phyloP scores from a whole-genome alignment of 2,797 vertebrate species.

The Eurystomus glaucurus region DNA sequence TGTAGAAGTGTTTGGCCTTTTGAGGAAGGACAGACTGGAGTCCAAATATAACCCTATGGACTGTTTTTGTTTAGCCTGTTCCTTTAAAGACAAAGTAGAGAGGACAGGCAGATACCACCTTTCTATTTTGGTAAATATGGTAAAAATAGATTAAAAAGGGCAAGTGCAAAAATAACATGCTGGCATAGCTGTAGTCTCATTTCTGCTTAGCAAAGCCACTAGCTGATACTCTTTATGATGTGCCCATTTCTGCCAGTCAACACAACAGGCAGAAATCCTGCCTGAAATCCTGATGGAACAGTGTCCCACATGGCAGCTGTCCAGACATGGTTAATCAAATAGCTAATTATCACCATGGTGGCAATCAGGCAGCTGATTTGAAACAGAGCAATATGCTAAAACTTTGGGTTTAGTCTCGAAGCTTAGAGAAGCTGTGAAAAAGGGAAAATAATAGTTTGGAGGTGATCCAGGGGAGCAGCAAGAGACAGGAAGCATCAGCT shows the following conservation, averaged over 20 bases:
- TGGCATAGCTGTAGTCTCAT: neutral
- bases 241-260: neutral
- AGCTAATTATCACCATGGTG: neutral
- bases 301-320: neutral
- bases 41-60: neutral
- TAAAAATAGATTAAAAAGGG: neutral
- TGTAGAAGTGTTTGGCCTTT: neutral
- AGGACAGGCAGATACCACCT: neutral
- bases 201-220: neutral
- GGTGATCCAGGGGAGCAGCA: neutral
- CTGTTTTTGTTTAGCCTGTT: neutral
- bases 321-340: neutral
- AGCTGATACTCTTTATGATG: neutral
- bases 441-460: neutral
- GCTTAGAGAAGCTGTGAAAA: neutral
- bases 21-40: neutral
- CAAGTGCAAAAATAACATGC: fast-evolving
- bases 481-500: neutral
- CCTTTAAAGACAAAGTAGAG: neutral
- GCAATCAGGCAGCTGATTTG: neutral
- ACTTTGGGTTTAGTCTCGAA: neutral
- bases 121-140: neutral
- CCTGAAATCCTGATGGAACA: neutral
- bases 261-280: neutral
- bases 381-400: neutral